Evolutionary conservation across 2,797 vertebrate species (phyloP).

Genomic region (Chanos chanos): DNA sequence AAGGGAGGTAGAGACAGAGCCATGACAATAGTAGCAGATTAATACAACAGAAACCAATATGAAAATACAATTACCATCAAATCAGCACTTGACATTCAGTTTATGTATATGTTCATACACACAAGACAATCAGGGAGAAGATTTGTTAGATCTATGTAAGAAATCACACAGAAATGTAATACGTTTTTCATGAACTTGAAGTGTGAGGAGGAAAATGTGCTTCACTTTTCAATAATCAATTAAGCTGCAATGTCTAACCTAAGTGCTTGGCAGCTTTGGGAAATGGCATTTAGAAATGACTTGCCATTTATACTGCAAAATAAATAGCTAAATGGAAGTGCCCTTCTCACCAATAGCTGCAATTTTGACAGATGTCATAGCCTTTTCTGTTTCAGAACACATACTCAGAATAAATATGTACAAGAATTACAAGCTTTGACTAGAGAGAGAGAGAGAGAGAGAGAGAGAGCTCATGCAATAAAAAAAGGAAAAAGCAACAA

Average conservation of each 20-base stretch:
- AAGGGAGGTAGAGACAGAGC: no score
- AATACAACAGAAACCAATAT: no score
- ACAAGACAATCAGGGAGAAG: no score
- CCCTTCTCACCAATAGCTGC: slow-evolving; percentile 26
- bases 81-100: no score
- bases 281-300: slow-evolving; percentile 76
- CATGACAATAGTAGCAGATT: no score
- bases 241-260: slow-evolving; percentile 60
- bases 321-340: slow-evolving; percentile 46
- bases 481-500: no score
- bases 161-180: slow-evolving; percentile 48
- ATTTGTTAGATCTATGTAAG: slow-evolving; percentile 44
- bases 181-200: slow-evolving; percentile 54
- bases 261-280: slow-evolving; percentile 62
- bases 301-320: slow-evolving; percentile 52
- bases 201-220: slow-evolving; percentile 43
- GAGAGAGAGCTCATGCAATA: no score
- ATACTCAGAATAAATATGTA: slow-evolving; percentile 31
- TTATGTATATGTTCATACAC: no score
- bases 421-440: neutral
- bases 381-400: slow-evolving; percentile 18
- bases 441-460: no score
- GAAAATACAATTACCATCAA: no score
- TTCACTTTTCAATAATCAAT: slow-evolving; percentile 49
- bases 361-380: slow-evolving; percentile 38